Conservation (phyloP, 2,888 invertebrate genomes). For the Hirtodrosophila alboralis region DNA sequence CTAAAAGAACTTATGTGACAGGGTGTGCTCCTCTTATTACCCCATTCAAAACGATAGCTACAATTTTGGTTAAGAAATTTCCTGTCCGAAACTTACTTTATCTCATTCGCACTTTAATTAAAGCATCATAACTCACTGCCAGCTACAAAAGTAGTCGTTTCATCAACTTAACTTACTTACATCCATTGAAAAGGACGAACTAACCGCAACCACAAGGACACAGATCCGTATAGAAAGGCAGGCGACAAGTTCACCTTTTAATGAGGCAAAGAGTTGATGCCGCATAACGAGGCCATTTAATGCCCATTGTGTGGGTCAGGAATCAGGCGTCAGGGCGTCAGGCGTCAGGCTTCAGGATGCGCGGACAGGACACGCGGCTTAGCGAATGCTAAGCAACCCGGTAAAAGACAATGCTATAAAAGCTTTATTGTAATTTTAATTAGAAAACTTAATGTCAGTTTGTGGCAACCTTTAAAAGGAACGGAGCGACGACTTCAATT, state of each 20-base stretch:
- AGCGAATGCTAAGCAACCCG: conserved; percentile 44
- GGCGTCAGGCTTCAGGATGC: background rate
- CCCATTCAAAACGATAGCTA: too few species aligned
- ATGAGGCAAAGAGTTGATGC: conserved; percentile 76
- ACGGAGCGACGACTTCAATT: conserved; percentile 55
- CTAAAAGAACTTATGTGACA: too few species aligned
- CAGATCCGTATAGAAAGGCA: conserved; percentile 9
- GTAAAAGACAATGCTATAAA: conserved; percentile 45
- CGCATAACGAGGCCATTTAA: conserved; percentile 73
- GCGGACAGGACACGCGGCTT: conserved; percentile 32
- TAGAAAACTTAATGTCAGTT: conserved; percentile 73
- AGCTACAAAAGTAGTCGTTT: conserved; percentile 41
- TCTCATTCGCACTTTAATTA: conserved; percentile 26
- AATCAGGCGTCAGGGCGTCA: conserved; percentile 5
- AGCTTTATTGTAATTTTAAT: conserved; percentile 77
- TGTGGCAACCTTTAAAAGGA: conserved; percentile 7
- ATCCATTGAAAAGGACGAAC: conserved; percentile 7
- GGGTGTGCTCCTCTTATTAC: too few species aligned
- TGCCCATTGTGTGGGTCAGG: conserved; percentile 50
- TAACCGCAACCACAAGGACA: conserved; percentile 46
- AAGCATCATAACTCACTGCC: conserved; percentile 29
- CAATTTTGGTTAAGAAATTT: background rate
- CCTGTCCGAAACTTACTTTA: background rate
- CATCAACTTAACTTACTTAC: conserved; percentile 34
- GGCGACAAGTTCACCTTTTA: conserved; percentile 69